phyloP scores from a whole-genome alignment of 2,113 vertebrate species.

The Rhagologus leucostigma region DNA sequence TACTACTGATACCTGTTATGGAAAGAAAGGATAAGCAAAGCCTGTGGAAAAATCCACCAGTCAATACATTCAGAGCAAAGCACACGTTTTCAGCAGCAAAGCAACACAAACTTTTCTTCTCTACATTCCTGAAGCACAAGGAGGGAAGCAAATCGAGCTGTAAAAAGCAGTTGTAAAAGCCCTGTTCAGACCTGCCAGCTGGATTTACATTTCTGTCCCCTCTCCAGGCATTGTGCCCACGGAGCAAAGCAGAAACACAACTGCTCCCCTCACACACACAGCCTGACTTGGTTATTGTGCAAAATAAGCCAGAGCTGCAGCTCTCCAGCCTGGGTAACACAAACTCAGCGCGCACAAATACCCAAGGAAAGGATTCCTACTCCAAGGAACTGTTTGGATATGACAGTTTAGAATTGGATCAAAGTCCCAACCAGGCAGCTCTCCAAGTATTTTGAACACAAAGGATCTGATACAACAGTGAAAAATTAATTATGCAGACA shows the following conservation, averaged over 20 bases:
- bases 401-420: background rate
- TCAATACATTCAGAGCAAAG: background rate
- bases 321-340: background rate
- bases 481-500: background rate
- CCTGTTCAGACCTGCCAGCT: background rate
- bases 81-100: rapidly evolving
- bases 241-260: background rate
- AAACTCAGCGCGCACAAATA: background rate
- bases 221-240: background rate
- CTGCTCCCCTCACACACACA: background rate
- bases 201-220: background rate
- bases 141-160: background rate
- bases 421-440: background rate
- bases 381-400: background rate
- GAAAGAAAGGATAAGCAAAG: background rate
- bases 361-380: background rate
- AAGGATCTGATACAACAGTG: constrained; percentile 3
- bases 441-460: background rate
- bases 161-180: background rate
- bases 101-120: background rate
- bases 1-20: background rate
- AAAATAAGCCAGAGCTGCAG: background rate
- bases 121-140: background rate
- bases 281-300: background rate
- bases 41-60: background rate